Evolutionary conservation across 2,113 vertebrate genomes (phyloP).

Genomic region (zebrafish (Danio rerio)): GRCz12tu NC_133178.1:35068501-35069000

Average conservation of each 20-base stretch:
- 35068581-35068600: slow-evolving; percentile 81
- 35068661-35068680: slow-evolving; percentile 60
- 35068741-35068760: slow-evolving; percentile 29
- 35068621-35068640: slow-evolving; percentile 75
- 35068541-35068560: slow-evolving; percentile 56
- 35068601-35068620: slow-evolving; percentile 61
- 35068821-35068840: slow-evolving; percentile 83
- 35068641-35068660: slow-evolving; percentile 68
- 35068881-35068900: slow-evolving; percentile 28
- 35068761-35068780: background rate
- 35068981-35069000: no score
- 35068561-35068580: slow-evolving; percentile 70
- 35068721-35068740: background rate
- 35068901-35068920: slow-evolving; percentile 36
- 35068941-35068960: no score
- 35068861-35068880: slow-evolving; percentile 23
- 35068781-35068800: slow-evolving; percentile 29
- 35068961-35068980: background rate
- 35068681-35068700: slow-evolving; percentile 5
- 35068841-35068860: slow-evolving; percentile 60
- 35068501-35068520: slow-evolving; percentile 33
- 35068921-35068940: background rate
- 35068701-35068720: slow-evolving; percentile 89
- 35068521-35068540: slow-evolving; percentile 47
- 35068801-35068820: slow-evolving; percentile 62